These are phyloP conservation scores for Dolichopus griseipennis DNA, from an alignment of 2,888 invertebrate species.

Conservation along the genomic window DNA sequence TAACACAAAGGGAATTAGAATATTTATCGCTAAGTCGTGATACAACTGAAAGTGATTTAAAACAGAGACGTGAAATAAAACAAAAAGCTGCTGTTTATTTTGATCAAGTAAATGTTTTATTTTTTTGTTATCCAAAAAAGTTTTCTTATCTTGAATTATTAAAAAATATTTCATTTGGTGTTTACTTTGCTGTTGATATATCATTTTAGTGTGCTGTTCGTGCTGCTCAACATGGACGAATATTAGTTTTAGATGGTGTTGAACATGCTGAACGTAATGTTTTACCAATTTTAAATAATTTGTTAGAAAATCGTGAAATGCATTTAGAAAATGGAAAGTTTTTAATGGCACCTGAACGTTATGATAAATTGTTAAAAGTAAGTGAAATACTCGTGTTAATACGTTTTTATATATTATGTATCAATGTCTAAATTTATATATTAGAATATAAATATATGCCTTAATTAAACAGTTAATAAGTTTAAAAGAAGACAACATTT, in stretches of 20 bases:
- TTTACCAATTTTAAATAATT: constrained; percentile 88
- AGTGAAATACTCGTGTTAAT: constrained; percentile 16
- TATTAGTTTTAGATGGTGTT: constrained; percentile 87
- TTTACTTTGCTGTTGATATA: not conserved
- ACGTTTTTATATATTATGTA: not conserved
- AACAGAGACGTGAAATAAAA: constrained; percentile 87
- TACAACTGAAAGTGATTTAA: constrained; percentile 93
- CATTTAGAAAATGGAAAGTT: constrained; percentile 95
- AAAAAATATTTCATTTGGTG: no score
- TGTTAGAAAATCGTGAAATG: constrained; percentile 96
- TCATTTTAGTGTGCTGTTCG: constrained; percentile 78
- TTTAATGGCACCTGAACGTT: constrained; percentile 78
- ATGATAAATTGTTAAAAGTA: constrained; percentile 80
- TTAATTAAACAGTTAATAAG: no score
- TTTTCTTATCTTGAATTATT: constrained; percentile 2
- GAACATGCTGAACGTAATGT: constrained; percentile 98
- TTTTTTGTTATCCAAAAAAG: constrained; percentile 12
- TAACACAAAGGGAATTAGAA: constrained; percentile 83
- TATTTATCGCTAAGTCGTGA: constrained; percentile 90
- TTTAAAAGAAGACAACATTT: no score
- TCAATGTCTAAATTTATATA: not conserved
- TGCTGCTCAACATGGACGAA: constrained; percentile 77
- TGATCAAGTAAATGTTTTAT: constrained; percentile 61
- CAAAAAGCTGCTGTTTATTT: constrained; percentile 82
- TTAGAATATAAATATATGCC: not conserved